phyloP scores from a whole-genome alignment of 2,797 vertebrate genomes.

The Enteromius viviparus region DNA sequence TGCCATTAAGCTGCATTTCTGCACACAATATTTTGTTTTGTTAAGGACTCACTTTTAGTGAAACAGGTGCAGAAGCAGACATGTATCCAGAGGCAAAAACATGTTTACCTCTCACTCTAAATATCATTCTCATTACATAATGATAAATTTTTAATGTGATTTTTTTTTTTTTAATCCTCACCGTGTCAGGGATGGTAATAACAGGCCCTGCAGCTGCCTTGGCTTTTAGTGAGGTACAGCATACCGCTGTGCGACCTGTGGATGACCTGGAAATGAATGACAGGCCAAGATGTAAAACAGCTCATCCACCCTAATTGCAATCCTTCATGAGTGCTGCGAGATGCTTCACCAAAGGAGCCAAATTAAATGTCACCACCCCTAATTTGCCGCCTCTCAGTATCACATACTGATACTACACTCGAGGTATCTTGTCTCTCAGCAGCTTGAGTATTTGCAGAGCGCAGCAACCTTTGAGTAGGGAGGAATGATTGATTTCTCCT shows the following conservation, averaged over 20 bases:
- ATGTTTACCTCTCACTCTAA: constrained; percentile 26
- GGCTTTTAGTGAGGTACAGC: constrained; percentile 20
- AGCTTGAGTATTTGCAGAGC: constrained; percentile 26
- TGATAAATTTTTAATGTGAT: constrained; percentile 25
- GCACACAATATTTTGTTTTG: constrained; percentile 5
- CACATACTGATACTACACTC: constrained; percentile 34
- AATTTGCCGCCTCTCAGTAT: constrained; percentile 54
- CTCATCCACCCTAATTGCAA: constrained; percentile 54
- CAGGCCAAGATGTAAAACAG: constrained; percentile 55
- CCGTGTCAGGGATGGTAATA: not conserved
- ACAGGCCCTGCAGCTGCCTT: constrained; percentile 15
- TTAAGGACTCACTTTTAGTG: not conserved
- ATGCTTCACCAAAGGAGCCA: constrained; percentile 39
- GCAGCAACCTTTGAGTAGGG: not conserved
- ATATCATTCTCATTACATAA: constrained; percentile 32
- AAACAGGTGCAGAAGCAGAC: constrained; percentile 24
- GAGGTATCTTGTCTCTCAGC: constrained; percentile 26
- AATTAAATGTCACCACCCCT: constrained; percentile 62
- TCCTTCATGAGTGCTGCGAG: constrained; percentile 50
- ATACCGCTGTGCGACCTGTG: constrained; percentile 17
- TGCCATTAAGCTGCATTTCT: constrained; percentile 2
- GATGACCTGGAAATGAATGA: constrained; percentile 54
- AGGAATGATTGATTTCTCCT: constrained; percentile 24
- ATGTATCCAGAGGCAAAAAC: constrained; percentile 8
- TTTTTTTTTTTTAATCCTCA: constrained; percentile 8